Conservation (phyloP, 1,140 invertebrate genomes). For the Gryllus bimaculatus region DNA sequence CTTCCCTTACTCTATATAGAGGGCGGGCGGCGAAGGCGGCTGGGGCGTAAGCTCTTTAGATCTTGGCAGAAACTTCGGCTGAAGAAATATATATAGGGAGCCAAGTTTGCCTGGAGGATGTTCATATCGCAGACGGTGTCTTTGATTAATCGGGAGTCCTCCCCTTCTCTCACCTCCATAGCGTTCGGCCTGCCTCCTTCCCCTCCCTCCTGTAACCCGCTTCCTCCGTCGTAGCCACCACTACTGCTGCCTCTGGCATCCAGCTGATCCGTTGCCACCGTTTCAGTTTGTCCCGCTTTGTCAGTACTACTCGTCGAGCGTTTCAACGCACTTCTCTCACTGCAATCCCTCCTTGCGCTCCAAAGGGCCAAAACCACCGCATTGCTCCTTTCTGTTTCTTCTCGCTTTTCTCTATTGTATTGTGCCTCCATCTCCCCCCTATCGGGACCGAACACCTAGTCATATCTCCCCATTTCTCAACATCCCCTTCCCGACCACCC, state of each 20-base stretch:
- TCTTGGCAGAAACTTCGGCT: neutral
- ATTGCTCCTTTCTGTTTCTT: too few relatives aligned
- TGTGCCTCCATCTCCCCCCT: too few relatives aligned
- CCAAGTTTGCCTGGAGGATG: neutral
- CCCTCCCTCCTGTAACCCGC: neutral
- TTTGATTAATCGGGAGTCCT: neutral
- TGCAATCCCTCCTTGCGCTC: too few relatives aligned
- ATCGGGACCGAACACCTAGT: too few relatives aligned
- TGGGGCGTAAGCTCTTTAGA: neutral
- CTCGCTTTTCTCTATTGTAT: too few relatives aligned
- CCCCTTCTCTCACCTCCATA: neutral
- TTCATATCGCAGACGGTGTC: neutral
- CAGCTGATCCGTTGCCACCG: neutral
- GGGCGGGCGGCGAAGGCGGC: neutral
- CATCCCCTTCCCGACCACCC: too few relatives aligned
- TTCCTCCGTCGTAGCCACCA: neutral
- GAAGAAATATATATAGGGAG: slow-evolving; percentile 1
- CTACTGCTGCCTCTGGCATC: neutral
- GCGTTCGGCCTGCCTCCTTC: neutral
- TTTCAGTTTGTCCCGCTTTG: neutral
- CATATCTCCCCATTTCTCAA: too few relatives aligned
- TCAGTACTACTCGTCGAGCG: too few relatives aligned
- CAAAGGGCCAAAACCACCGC: too few relatives aligned
- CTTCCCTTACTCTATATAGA: neutral
- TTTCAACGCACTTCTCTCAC: too few relatives aligned